A percentile compares a stretch with the other conserved stretches of the same genome.
phyloP scores from a whole-genome alignment of 2,113 vertebrate species.

The Barnardius zonarius region DNA sequence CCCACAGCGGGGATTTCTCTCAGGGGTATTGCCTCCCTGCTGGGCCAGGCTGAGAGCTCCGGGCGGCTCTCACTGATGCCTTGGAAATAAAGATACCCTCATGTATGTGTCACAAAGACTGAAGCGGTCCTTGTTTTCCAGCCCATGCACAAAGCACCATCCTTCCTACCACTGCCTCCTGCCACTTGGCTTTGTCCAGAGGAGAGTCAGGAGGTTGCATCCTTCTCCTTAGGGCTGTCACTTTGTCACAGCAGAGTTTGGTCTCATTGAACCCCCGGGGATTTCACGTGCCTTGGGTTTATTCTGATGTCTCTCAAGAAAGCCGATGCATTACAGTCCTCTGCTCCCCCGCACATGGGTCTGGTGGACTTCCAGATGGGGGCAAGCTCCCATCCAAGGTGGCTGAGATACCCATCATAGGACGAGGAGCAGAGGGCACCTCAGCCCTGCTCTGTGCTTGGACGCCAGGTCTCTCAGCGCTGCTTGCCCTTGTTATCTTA shows the following conservation, averaged over 20 bases:
- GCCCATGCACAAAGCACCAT: background rate
- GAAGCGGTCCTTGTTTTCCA: background rate
- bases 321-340: background rate
- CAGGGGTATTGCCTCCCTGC: background rate
- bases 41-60: background rate
- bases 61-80: background rate
- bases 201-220: background rate
- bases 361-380: no score
- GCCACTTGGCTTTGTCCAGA: background rate
- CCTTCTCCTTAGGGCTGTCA: background rate
- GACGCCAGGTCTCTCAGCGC: rapidly evolving
- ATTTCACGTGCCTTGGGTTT: background rate
- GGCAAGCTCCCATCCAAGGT: background rate
- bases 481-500: rapidly evolving
- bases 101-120: background rate
- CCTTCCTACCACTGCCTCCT: background rate
- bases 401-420: background rate
- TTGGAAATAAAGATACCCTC: background rate
- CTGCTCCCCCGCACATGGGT: background rate
- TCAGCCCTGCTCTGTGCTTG: no score
- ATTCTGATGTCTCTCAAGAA: background rate
- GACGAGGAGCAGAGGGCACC: background rate
- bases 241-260: background rate
- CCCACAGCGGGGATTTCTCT: background rate
- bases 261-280: background rate